Conservation (phyloP, 1,140 invertebrate species). For the Nebria ingens region DNA sequence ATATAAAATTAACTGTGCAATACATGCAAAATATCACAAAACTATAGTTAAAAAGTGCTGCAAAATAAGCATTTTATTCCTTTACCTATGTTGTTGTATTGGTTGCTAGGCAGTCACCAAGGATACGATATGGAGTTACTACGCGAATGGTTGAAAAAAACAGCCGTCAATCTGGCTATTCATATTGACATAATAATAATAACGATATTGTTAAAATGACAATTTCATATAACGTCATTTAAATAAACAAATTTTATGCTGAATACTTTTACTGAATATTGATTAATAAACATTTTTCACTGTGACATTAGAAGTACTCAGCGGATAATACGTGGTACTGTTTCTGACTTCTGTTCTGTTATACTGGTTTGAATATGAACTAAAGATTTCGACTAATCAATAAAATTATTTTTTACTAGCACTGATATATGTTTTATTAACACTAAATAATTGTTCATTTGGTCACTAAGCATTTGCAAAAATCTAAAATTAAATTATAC, state of each 20-base stretch:
- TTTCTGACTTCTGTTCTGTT: background rate
- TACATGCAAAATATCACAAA: constrained; percentile 6
- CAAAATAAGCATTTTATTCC: constrained; percentile 23
- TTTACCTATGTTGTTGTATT: constrained; percentile 36
- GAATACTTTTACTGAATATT: background rate
- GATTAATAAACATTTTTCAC: background rate
- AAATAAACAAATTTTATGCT: background rate
- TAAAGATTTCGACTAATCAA: constrained; percentile 1
- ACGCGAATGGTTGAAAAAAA: constrained; percentile 1
- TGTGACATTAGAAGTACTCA: background rate
- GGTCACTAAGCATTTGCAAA: too few species aligned
- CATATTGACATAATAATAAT: background rate
- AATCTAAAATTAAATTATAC: too few species aligned
- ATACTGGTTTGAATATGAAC: constrained; percentile 1
- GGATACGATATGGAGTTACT: constrained; percentile 26
- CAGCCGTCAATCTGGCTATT: background rate
- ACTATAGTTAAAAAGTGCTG: constrained; percentile 6
- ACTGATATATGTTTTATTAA: too few species aligned
- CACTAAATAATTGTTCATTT: background rate
- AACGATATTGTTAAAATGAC: too few species aligned
- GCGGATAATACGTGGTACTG: constrained; percentile 2
- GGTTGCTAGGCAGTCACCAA: constrained; percentile 36
- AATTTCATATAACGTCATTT: background rate
- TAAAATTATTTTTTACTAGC: constrained; percentile 5
- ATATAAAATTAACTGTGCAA: background rate